A percentile compares a stretch with the other conserved stretches of the same genome.
phyloP scores from a whole-genome alignment of 2,888 invertebrate species.

The Baronia brevicornis region DNA sequence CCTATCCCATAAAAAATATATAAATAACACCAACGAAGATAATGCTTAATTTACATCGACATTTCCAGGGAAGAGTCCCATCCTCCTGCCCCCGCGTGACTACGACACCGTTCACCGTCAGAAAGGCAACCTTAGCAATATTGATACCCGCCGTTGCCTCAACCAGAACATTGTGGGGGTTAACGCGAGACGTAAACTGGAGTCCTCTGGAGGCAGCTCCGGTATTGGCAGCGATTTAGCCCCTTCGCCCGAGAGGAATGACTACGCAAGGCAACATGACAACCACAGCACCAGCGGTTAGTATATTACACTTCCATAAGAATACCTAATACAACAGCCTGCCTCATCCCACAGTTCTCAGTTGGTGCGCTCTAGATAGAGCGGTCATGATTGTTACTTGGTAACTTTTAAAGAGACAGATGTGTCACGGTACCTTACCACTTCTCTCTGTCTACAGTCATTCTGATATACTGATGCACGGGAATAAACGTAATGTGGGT shows the following conservation, averaged over 20 bases:
- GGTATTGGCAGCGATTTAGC: constrained; percentile 94
- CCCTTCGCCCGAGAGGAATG: constrained; percentile 83
- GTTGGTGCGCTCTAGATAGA: no score
- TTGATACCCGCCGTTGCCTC: constrained; percentile 76
- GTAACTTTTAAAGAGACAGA: no score
- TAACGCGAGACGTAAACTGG: constrained; percentile 66
- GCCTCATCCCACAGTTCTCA: no score
- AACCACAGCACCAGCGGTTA: constrained; percentile 79
- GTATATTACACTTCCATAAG: no score
- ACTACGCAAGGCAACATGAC: constrained; percentile 66
- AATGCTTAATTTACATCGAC: constrained; percentile 10
- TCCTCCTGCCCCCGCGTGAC: constrained; percentile 93
- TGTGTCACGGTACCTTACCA: no score
- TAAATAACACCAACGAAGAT: constrained; percentile 1
- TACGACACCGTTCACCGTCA: constrained; percentile 93
- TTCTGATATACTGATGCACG: no score
- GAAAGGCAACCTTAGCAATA: constrained; percentile 64
- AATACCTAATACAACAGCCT: no score
- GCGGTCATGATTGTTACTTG: no score
- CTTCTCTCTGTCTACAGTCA: no score
- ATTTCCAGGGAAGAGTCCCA: constrained; percentile 77
- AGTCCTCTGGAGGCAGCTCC: constrained; percentile 87
- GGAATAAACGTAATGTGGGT: no score
- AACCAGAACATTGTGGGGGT: constrained; percentile 80
- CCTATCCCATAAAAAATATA: no score